These are phyloP conservation scores for Zelleria hepariella DNA, from an alignment of 2,888 invertebrate species.

Conservation along the genomic window DNA sequence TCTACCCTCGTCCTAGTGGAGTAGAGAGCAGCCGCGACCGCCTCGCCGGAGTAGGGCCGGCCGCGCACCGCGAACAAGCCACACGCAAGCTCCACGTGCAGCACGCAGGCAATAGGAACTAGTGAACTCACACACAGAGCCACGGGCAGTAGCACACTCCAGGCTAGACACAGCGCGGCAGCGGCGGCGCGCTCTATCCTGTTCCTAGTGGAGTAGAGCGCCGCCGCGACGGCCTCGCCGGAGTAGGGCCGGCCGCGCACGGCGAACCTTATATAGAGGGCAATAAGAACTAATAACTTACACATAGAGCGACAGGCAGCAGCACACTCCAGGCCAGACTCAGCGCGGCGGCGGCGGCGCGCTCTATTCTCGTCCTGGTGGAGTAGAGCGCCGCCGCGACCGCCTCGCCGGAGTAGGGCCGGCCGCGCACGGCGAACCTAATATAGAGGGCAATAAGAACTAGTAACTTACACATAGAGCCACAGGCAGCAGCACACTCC, in stretches of 20 bases:
- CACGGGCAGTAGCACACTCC: conserved; percentile 90
- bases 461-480: conserved; percentile 82
- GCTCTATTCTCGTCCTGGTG: conserved; percentile 37
- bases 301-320: conserved; percentile 85
- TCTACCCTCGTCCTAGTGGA: conserved; percentile 38
- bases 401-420: conserved; percentile 86
- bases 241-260: conserved; percentile 90
- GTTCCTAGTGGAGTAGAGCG: conserved; percentile 49
- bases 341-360: conserved; percentile 76
- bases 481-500: conserved; percentile 90
- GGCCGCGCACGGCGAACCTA: conserved; percentile 87
- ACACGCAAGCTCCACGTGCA: too few relatives aligned
- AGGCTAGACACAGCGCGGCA: conserved; percentile 83
- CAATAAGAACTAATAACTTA: too few relatives aligned
- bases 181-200: conserved; percentile 64
- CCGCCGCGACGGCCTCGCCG: conserved; percentile 76
- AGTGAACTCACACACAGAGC: conserved; percentile 82
- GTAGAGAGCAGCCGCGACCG: conserved; percentile 64
- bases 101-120: too few relatives aligned
- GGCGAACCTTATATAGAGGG: too few relatives aligned
- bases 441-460: too few relatives aligned
- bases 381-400: conserved; percentile 62
- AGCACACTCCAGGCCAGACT: conserved; percentile 92
- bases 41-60: conserved; percentile 87
- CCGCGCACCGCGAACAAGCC: conserved; percentile 91